phyloP scores from a whole-genome alignment of 2,888 invertebrate genomes.

The Drosophila melanosoma region DNA sequence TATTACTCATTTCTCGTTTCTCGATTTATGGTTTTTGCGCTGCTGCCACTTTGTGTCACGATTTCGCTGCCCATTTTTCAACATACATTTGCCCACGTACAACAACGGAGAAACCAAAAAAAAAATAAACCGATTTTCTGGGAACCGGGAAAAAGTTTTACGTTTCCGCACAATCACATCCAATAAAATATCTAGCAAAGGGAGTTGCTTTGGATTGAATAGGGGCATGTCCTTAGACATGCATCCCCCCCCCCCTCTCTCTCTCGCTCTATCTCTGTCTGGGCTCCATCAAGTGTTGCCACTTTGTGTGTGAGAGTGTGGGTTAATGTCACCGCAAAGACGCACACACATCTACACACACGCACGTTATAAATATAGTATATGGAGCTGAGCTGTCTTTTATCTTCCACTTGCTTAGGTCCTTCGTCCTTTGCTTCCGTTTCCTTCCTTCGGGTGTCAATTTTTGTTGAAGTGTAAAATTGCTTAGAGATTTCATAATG shows the following conservation, averaged over 20 bases:
- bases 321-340: conserved; percentile 63
- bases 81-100: conserved; percentile 25
- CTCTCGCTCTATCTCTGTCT: not conserved
- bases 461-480: conserved; percentile 78
- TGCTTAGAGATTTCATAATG: conserved; percentile 77
- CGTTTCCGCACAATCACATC: conserved; percentile 79
- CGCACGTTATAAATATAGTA: conserved; percentile 1
- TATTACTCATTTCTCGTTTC: conserved; percentile 17
- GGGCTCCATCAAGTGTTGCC: conserved; percentile 63
- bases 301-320: conserved; percentile 36
- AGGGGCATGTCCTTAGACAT: conserved; percentile 5
- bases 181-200: conserved; percentile 70
- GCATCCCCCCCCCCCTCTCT: conserved; percentile 10
- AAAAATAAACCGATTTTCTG: conserved; percentile 44
- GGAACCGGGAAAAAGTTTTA: conserved; percentile 63
- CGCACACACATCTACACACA: conserved; percentile 21
- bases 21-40: conserved; percentile 52
- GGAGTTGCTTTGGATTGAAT: conserved; percentile 4
- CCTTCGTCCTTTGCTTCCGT: conserved; percentile 26
- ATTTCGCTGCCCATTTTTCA: conserved; percentile 63
- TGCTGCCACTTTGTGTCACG: conserved; percentile 65
- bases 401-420: conserved; percentile 75
- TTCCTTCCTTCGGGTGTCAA: conserved; percentile 64
- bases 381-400: conserved; percentile 63
- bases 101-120: conserved; percentile 1